phyloP scores from a whole-genome alignment of 2,113 vertebrate genomes.

The Phainopepla nitens region DNA sequence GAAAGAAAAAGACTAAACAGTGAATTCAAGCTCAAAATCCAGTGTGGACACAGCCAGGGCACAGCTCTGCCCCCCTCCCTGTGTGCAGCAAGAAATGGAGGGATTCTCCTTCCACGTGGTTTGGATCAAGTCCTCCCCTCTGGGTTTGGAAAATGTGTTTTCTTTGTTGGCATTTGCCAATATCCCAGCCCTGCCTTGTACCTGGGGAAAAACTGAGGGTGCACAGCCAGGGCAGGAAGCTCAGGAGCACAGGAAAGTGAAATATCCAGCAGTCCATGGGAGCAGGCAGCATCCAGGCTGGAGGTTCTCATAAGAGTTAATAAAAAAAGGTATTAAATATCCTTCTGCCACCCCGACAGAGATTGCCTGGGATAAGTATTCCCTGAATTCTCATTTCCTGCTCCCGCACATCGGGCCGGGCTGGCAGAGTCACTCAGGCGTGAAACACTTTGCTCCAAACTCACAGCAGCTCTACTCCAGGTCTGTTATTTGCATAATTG shows the following conservation, averaged over 20 bases:
- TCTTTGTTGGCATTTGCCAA: background rate
- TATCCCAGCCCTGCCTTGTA: background rate
- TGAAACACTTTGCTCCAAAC: background rate
- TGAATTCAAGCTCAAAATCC: background rate
- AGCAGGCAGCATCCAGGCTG: background rate
- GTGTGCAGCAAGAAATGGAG: background rate
- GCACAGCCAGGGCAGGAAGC: background rate
- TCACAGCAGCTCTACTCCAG: background rate
- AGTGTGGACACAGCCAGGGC: background rate
- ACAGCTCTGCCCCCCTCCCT: background rate
- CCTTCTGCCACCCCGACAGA: background rate
- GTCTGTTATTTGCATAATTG: constrained; percentile 76
- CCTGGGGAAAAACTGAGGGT: background rate
- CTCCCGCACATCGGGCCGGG: background rate
- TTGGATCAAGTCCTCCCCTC: background rate
- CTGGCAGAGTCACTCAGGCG: background rate
- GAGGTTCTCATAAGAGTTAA: background rate
- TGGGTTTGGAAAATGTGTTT: background rate
- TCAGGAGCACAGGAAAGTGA: background rate
- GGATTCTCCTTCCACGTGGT: background rate
- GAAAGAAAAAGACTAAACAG: background rate
- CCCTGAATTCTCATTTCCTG: background rate
- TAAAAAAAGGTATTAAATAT: background rate
- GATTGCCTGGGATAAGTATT: background rate
- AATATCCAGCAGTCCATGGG: background rate